Evolutionary conservation across 1,140 invertebrate species (phyloP).

Genomic region (Psix sp.): DNA sequence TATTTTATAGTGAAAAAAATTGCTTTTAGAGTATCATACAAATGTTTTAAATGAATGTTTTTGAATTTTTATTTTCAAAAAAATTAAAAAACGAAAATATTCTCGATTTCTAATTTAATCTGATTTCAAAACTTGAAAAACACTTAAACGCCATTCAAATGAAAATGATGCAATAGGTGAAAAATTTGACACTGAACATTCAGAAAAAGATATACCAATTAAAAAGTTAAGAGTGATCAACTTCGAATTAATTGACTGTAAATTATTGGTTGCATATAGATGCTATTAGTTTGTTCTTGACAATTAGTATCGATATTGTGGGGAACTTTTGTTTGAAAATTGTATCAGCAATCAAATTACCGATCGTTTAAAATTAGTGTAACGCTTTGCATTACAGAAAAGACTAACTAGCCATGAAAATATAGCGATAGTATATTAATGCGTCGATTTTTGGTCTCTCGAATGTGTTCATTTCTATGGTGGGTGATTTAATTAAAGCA

Average conservation of each 20-base stretch:
- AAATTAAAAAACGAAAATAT: no score
- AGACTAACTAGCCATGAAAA: slow-evolving; percentile 10
- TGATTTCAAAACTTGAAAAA: no score
- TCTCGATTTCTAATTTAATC: no score
- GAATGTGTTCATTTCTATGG: slow-evolving; percentile 40
- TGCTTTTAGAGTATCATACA: no score
- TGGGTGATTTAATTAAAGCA: slow-evolving; percentile 56
- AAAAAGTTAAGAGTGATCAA: neutral
- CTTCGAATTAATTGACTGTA: slow-evolving; percentile 16
- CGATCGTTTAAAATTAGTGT: slow-evolving; percentile 39
- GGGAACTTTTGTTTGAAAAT: slow-evolving; percentile 36
- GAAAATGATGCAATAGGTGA: no score
- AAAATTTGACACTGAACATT: no score
- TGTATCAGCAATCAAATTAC: slow-evolving; percentile 41
- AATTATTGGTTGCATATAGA: slow-evolving; percentile 26
- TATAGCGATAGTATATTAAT: slow-evolving; percentile 51
- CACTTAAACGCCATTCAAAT: no score
- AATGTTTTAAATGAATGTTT: no score
- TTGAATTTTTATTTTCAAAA: no score
- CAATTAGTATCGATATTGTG: slow-evolving; percentile 26
- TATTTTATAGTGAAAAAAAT: no score
- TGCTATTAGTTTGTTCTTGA: slow-evolving; percentile 17
- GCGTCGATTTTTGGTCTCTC: slow-evolving; percentile 41
- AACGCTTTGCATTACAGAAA: slow-evolving; percentile 18
- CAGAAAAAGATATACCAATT: no score